Evolutionary conservation across 2,797 vertebrate genomes (phyloP), one percentile per base, ranked within the genome.

Genomic region (Pristis pectinata): DNA sequence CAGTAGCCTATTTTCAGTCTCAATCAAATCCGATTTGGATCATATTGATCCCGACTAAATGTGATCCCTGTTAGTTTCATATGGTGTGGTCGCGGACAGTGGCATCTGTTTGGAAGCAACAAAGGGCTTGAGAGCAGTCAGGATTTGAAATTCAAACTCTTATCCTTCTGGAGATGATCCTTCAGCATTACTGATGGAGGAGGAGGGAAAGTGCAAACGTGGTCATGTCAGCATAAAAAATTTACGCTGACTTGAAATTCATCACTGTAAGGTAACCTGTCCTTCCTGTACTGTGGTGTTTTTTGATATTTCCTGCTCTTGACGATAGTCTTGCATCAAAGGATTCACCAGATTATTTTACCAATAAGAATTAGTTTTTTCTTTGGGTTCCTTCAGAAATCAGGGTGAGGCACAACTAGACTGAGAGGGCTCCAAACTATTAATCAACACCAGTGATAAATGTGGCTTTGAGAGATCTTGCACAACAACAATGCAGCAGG

Each of bases 381-480:
- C 59, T 64, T 30, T 22, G 44, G 30, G 44, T 17, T 30, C 92
- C 22, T 74, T 56, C 92, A 94, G 56, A 74, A 34, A 94, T 74
- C 70, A 76, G 72, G 76, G 30, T 94, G 92, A 56, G 70, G 70
- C 27, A 34, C 92, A 53, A 34, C 67, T 70, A 93, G 70, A 93
- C 41, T 64, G n/a, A 41, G 59, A 76, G 92, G 4, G 41, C 92
- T 94, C 30, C 7, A n/a, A 94, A 53, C 72, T 94, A 94, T 94
- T 94, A 49, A 94, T 94, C 70, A 74, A 49, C 67, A 56, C 17
- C 70, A 15, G 3, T 72, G 70, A 49, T 74, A 49, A 94, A 94
- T 76, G 92, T 6, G 13, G 13, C 72, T 94, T 4, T 76, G 92
- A 94, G 92, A 74, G 92, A 19, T 74, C 41, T 34, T 67, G 5